These are phyloP conservation scores for Lumbricus terrestris DNA, from an alignment of 2,888 invertebrate species.

Conservation along the genomic window DNA sequence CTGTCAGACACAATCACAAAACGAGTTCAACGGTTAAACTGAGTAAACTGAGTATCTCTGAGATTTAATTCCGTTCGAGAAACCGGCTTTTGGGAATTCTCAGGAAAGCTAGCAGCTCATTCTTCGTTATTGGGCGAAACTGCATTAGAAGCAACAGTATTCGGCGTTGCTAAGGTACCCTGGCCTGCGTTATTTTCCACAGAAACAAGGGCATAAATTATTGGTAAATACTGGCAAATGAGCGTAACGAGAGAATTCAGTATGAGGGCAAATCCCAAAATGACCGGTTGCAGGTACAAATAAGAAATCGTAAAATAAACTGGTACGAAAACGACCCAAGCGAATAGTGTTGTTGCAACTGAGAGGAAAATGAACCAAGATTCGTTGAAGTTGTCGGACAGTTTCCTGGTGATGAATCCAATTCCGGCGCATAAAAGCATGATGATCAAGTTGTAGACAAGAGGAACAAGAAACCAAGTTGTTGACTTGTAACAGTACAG, in stretches of 20 bases:
- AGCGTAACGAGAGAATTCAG: conserved; percentile 31
- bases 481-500: conserved; percentile 21
- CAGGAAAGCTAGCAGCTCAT: too few relatives aligned
- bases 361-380: conserved; percentile 38
- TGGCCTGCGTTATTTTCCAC: conserved; percentile 23
- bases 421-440: conserved; percentile 28
- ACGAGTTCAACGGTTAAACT: too few relatives aligned
- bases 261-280: conserved; percentile 27
- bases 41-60: too few relatives aligned
- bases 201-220: conserved; percentile 31
- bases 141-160: too few relatives aligned
- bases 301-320: conserved; percentile 33
- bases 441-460: conserved; percentile 35
- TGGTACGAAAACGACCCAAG: conserved; percentile 35
- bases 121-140: too few relatives aligned
- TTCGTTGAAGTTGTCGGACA: conserved; percentile 37
- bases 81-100: too few relatives aligned
- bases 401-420: conserved; percentile 34
- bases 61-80: too few relatives aligned
- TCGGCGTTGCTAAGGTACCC: too few relatives aligned
- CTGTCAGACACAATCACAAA: too few relatives aligned
- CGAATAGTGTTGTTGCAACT: conserved; percentile 31
- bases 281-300: conserved; percentile 24
- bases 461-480: conserved; percentile 43
- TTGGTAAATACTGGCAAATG: conserved; percentile 29